A percentile compares a stretch with the other conserved stretches of the same genome.
Conservation (phyloP, 2,797 vertebrate genomes). For the Mico argentatus region DNA sequence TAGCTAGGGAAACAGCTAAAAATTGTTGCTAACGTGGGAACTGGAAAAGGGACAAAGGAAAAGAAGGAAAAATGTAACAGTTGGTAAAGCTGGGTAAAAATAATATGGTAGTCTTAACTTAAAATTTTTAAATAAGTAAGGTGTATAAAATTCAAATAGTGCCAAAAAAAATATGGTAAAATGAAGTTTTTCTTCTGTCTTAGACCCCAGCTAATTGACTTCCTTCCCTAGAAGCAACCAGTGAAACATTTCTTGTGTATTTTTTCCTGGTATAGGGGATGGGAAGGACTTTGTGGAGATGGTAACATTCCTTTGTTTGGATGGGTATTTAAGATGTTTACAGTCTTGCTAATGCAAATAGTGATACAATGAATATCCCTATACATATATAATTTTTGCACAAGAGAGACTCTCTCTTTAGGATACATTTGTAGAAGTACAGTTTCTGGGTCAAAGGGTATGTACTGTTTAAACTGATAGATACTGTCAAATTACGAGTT, state of each 20-base stretch:
- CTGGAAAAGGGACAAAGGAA: constrained; percentile 23
- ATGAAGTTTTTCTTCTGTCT: constrained; percentile 31
- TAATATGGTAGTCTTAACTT: constrained; percentile 23
- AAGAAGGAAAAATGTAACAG: not conserved
- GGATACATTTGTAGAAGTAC: constrained; percentile 38
- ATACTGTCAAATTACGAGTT: not conserved
- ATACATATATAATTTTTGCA: not conserved
- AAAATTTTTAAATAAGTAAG: constrained; percentile 24
- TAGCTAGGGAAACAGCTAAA: constrained; percentile 32
- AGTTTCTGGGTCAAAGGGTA: not conserved
- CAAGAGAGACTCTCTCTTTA: constrained; percentile 1
- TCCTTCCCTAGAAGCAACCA: not conserved
- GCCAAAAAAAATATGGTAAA: constrained; percentile 16
- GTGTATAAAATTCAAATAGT: constrained; percentile 44
- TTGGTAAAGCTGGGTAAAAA: constrained; percentile 39
- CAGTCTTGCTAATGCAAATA: not conserved
- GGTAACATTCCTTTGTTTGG: constrained; percentile 34
- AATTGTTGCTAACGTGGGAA: not conserved
- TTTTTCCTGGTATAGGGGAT: not conserved
- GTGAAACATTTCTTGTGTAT: not conserved
- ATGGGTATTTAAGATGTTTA: not conserved
- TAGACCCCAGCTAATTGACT: constrained; percentile 1
- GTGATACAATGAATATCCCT: not conserved
- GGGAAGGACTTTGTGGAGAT: not conserved
- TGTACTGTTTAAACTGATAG: not conserved